These are phyloP conservation scores for Epizoanthus illoricatus DNA, from an alignment of 92 coral and sea anemone genomes.

Conservation along the genomic window DNA sequence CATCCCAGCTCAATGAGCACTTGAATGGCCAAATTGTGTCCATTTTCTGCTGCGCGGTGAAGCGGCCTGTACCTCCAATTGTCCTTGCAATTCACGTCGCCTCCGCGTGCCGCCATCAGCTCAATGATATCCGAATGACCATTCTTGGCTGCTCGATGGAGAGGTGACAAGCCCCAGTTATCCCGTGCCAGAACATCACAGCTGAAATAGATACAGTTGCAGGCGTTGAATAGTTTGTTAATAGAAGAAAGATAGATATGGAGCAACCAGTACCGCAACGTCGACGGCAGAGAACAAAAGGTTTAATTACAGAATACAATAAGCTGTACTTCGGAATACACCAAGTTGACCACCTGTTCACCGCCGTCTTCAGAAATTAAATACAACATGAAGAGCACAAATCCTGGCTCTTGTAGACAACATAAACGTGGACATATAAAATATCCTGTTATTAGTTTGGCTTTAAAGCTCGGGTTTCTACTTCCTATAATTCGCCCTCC, in stretches of 20 bases:
- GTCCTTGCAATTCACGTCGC: constrained; percentile 54
- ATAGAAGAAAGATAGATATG: neutral
- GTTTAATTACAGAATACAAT: too few relatives aligned
- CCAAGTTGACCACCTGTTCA: too few relatives aligned
- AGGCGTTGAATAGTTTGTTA: neutral
- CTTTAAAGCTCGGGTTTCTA: too few relatives aligned
- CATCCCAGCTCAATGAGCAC: constrained; percentile 57
- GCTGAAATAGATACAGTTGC: neutral
- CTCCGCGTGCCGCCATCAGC: constrained; percentile 40
- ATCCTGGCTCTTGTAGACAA: too few relatives aligned
- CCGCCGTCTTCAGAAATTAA: too few relatives aligned
- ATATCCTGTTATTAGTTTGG: too few relatives aligned
- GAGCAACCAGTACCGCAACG: too few relatives aligned
- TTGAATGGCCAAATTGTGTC: constrained; percentile 49
- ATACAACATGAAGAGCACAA: too few relatives aligned
- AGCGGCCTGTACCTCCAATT: constrained; percentile 73
- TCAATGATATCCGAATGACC: constrained; percentile 59
- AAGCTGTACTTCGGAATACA: too few relatives aligned
- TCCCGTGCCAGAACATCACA: constrained; percentile 47
- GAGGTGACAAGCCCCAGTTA: constrained; percentile 69
- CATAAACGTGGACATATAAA: too few relatives aligned
- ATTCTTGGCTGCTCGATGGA: constrained; percentile 79
- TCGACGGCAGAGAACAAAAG: too few relatives aligned
- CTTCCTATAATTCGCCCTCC: too few relatives aligned
- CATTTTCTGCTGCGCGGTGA: constrained; percentile 80